Base-by-base conservation (phyloP, 2,797 vertebrate genomes). In the Megaceryle alcyon region DNA sequence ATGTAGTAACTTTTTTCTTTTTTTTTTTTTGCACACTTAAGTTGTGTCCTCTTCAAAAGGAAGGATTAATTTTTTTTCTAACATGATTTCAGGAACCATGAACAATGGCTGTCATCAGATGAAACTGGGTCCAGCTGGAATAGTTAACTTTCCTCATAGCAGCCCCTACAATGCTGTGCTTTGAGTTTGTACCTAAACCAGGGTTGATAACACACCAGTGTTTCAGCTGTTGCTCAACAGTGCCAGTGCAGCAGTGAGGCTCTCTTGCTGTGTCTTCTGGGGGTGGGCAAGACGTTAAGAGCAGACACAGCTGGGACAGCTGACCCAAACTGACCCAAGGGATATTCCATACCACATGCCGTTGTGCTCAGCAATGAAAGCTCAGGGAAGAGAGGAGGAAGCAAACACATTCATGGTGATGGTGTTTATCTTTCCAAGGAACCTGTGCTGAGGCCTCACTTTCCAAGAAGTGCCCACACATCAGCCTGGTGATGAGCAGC, bases 181-280 rank as follows among this genome's bases (percentile, higher is more conserved):
- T 68, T 69, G 41, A 10, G 10, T n/a, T 35, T 68, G 66, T 75
- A 57, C 22, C 73, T 37, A 44, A 3, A 28, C 3, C 60, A 12
- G n/a, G 2, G 12, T 1, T 6, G 12, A 2, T 19, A 18, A 23
- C 53, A 71, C 35, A 56, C 6, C 12, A 5, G 7, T 2, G 11
- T 39, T 75, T 26, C 3, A 3, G 41, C 75, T 82, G 23, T 10
- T 44, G 79, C 59, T 31, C 70, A 64, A 3, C 31, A 2, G 10
- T 11, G 23, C 44, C 31, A 53, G 59, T 28, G 4, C 21, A 37
- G 37, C 22, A 4, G 0, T 9, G 28, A 49, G 51, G 37, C 14
- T 41, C 46, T 39, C 49, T 37, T 3, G 3, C 68, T 65, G 76
- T 46, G 70, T 65, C 17, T 10, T 5, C 19, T 0, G 0, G 2